Base-by-base conservation (phyloP, 1,140 invertebrate genomes). In the Pinna nobilis region DNA sequence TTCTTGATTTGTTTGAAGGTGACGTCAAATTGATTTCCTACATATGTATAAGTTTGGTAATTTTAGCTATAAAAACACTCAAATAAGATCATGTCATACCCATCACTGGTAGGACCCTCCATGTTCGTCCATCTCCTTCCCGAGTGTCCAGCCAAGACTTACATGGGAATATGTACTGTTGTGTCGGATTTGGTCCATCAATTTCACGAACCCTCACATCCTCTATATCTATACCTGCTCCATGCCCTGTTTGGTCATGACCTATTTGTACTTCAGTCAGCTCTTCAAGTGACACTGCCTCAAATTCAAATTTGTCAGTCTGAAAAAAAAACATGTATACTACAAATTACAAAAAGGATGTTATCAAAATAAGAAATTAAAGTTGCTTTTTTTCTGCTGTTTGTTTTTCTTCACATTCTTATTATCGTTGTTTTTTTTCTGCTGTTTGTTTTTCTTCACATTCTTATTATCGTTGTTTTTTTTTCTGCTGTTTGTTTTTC, bases 141-240 rank as follows among this genome's bases (percentile, higher is more conserved):
- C 80, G 76, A 23, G 78, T 69, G 53, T 86, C 84, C 65, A 86
- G 74, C 84, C 84, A 86, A 25, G 66, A 51, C 23, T 67, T 39
- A 72, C 84, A 86, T 3, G 84, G 84, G 60, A 86, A 84, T 11
- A 83, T 57, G 59, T 70, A 73, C 35, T 77, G 71, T 28, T 50
- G 47, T 1, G 37, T 35, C 1, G 63, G 47, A 3, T 37, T 20
- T 15, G 64, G 61, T 59, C 65, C 73, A 33, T 67, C 57, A 13
- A 44, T 75, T 20, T 81, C 83, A 28, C 60, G 75, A 28, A 86
- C 76, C 3, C 70, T 65, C 4, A 87, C 72, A 28, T 82, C 80
- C 25, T 87, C 82, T 60, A 84, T 53, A 55, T 76, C 86, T 76
- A 83, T 81, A 53, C 85, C 85, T 59, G 83, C 74, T 23, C 85